These are phyloP conservation scores for Morpho helenor DNA, from an alignment of 2,888 invertebrate genomes.

Conservation along the genomic window DNA sequence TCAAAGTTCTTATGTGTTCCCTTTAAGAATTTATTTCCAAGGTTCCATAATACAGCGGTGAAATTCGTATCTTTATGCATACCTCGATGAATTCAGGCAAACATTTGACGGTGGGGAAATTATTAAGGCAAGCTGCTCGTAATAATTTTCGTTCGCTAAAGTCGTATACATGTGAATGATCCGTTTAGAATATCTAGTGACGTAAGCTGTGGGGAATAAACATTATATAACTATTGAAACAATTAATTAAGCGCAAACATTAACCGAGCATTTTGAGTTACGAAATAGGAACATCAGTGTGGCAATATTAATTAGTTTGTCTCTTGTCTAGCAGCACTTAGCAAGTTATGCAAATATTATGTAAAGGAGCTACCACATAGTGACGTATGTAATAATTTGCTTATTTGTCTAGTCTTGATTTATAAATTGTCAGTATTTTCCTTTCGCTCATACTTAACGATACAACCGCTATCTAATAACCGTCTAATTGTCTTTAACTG, in stretches of 20 bases:
- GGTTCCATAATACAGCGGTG: background rate
- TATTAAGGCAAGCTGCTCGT: slow-evolving; percentile 28
- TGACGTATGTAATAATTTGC: no score
- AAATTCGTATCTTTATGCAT: slow-evolving; percentile 14
- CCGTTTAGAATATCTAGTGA: slow-evolving; percentile 31
- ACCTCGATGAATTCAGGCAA: slow-evolving; percentile 20
- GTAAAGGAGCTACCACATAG: no score
- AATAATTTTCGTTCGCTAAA: slow-evolving; percentile 26
- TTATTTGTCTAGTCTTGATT: no score
- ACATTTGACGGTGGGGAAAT: slow-evolving; percentile 26
- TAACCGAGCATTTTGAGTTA: slow-evolving; percentile 28
- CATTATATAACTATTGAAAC: slow-evolving; percentile 35
- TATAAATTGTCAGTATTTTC: no score
- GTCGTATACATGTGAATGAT: slow-evolving; percentile 26
- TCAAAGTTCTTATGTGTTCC: slow-evolving; percentile 5
- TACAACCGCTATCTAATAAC: no score
- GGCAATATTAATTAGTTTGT: slow-evolving; percentile 13
- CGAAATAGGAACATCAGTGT: slow-evolving; percentile 19
- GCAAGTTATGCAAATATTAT: background rate
- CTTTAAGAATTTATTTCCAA: slow-evolving; percentile 9
- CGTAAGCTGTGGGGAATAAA: slow-evolving; percentile 27
- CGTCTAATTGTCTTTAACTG: no score
- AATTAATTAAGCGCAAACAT: slow-evolving; percentile 51
- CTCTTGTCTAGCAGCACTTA: slow-evolving; percentile 1
- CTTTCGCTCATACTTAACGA: no score